Evolutionary conservation across 2,797 vertebrate genomes (phyloP), one percentile per base, ranked within the genome.

Genomic region (Phrynocephalus guinanensis): DNA sequence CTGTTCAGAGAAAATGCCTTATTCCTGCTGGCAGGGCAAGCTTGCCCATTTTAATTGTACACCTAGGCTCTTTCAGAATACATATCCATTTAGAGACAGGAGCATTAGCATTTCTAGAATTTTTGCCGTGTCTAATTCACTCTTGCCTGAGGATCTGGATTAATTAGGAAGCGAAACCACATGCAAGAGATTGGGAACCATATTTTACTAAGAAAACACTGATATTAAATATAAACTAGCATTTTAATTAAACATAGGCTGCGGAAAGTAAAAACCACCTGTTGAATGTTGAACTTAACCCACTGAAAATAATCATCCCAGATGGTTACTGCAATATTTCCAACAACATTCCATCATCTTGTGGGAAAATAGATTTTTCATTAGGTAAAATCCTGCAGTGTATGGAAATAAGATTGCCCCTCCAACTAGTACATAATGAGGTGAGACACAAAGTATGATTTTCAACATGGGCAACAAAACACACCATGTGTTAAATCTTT

Each of bases 1-100:
- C 72, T 38, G 15, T 84, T 22, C 83, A 3, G 52, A 9, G 76
- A 26, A 84, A 86, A 76, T 81, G 15, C 81, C 16, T 87, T 89
- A 75, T 6, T 86, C 22, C 60, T 50, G 72, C 79, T 93, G 90
- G 78, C 79, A 85, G 66, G 48, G 80, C 88, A 89, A 85, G 60
- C 9, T 3, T 38, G 3, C 71, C 86, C 26, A 79, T 68, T 70
- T 77, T 67, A 78, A 71, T 82, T 90, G 72, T 71, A 30, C 48
- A 87, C 28, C 48, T 73, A 71, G 78, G 30, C 73, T 50, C 82
- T 73, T 78, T 81, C 71, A 81, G 67, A 84, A 68, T 76, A 87
- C 3, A 60, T 84, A 90, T 78, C 67, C 2, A 18, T 44, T 71
- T 0, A 87, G 15, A 68, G 89, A 82, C 82, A 71, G 76, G 30